These are phyloP conservation scores for Meiosimyza platycephala DNA, from an alignment of 2,888 invertebrate species.

Conservation along the genomic window DNA sequence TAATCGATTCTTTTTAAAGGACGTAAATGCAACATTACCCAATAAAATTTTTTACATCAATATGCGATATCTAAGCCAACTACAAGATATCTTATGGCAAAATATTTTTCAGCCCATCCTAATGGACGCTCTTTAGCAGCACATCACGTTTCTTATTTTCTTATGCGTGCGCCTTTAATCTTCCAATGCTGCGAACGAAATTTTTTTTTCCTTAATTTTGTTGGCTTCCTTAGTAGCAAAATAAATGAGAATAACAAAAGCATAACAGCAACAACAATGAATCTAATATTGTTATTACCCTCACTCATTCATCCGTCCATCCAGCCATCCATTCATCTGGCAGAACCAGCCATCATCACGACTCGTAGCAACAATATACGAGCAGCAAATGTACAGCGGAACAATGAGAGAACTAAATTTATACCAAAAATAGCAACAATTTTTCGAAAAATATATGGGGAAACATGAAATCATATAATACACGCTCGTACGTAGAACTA, in stretches of 20 bases:
- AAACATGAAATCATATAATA: not conserved
- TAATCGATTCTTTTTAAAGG: no score
- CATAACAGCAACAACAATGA: not conserved
- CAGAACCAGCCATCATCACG: no score
- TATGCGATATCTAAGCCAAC: no score
- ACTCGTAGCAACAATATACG: no score
- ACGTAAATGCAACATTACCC: no score
- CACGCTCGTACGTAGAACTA: not conserved
- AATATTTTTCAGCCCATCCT: no score
- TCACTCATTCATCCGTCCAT: not conserved
- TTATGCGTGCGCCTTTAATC: not conserved
- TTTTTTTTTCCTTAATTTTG: not conserved
- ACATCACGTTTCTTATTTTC: slow-evolving; percentile 11
- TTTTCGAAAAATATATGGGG: not conserved
- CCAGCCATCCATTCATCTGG: no score
- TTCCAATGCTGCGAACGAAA: not conserved
- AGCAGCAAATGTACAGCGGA: not conserved
- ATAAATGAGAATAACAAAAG: not conserved
- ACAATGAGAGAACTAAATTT: not conserved
- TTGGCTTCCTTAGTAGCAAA: not conserved
- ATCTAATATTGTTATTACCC: not conserved
- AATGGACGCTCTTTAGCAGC: not conserved
- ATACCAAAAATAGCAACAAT: not conserved
- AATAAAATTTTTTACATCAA: no score
- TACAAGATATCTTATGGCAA: no score